Evolutionary conservation across 2,888 invertebrate species (phyloP).

Genomic region (Asteroscopus sphinx): DNA sequence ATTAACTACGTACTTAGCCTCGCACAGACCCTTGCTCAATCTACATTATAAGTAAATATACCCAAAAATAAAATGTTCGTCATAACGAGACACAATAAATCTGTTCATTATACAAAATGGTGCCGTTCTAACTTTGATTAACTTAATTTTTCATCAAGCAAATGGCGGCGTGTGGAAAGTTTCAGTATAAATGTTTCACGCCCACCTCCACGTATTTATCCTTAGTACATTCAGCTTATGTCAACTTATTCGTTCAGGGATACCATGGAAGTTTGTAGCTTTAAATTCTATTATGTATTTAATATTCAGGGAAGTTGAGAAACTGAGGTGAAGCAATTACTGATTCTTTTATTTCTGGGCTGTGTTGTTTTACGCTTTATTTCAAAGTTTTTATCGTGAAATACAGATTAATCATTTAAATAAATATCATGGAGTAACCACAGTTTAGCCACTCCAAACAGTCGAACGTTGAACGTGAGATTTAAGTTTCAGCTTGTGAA

Average conservation of each 20-base stretch:
- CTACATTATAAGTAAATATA: not conserved
- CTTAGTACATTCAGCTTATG: conserved; percentile 1
- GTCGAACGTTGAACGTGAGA: no score
- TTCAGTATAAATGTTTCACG: conserved; percentile 18
- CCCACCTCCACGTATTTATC: not conserved
- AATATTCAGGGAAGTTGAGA: no score
- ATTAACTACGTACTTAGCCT: no score
- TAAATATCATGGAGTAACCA: no score
- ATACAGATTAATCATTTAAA: no score
- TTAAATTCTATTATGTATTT: no score
- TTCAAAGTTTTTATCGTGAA: not conserved
- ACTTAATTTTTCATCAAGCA: conserved; percentile 45
- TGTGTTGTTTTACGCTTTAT: no score
- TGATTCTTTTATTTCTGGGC: no score
- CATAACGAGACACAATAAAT: conserved; percentile 31
- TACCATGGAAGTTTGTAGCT: not conserved
- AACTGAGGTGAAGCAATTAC: no score
- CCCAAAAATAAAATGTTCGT: not conserved
- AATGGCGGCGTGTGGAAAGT: conserved; percentile 39
- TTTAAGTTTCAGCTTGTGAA: no score
- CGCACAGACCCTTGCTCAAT: no score
- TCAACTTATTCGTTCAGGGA: not conserved
- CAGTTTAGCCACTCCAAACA: no score
- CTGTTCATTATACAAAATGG: conserved; percentile 32
- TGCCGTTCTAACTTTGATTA: conserved; percentile 39